phyloP scores from a whole-genome alignment of 2,797 vertebrate genomes.

The Malacoctenus gilli region DNA sequence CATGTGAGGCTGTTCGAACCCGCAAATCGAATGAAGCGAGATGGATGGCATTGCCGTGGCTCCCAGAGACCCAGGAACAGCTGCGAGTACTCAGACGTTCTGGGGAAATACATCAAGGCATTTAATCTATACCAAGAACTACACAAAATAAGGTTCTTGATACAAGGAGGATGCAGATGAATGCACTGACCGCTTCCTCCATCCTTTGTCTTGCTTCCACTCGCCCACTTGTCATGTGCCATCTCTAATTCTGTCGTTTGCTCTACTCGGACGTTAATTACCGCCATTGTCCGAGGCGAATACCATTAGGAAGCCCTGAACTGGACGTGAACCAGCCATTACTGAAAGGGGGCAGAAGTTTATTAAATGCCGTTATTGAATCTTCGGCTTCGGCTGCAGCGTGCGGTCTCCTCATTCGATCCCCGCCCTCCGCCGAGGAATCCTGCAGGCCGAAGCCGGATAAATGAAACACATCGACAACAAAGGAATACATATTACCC shows the following conservation, averaged over 20 bases:
- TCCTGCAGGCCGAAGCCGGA: slow-evolving; percentile 22
- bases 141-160: background rate
- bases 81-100: slow-evolving; percentile 37
- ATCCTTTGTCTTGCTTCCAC: background rate
- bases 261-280: slow-evolving; percentile 58
- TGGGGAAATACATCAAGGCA: slow-evolving; percentile 42
- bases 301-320: slow-evolving; percentile 65
- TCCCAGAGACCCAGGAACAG: slow-evolving; percentile 26
- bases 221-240: slow-evolving; percentile 11
- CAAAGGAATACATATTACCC: slow-evolving; percentile 15
- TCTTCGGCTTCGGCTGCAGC: slow-evolving; percentile 51
- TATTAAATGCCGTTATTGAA: slow-evolving; percentile 74
- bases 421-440: slow-evolving; percentile 30
- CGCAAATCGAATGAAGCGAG: slow-evolving; percentile 9
- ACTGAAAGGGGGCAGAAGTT: slow-evolving; percentile 49
- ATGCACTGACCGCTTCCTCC: background rate
- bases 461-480: slow-evolving; percentile 50
- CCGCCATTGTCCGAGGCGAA: slow-evolving; percentile 48
- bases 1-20: slow-evolving; percentile 1
- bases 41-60: slow-evolving; percentile 37
- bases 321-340: slow-evolving; percentile 67
- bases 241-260: slow-evolving; percentile 47
- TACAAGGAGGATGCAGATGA: background rate
- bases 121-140: slow-evolving; percentile 28
- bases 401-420: slow-evolving; percentile 32